Evolutionary conservation across 2,888 invertebrate genomes (phyloP).

Genomic region (Cryptus armator): DNA sequence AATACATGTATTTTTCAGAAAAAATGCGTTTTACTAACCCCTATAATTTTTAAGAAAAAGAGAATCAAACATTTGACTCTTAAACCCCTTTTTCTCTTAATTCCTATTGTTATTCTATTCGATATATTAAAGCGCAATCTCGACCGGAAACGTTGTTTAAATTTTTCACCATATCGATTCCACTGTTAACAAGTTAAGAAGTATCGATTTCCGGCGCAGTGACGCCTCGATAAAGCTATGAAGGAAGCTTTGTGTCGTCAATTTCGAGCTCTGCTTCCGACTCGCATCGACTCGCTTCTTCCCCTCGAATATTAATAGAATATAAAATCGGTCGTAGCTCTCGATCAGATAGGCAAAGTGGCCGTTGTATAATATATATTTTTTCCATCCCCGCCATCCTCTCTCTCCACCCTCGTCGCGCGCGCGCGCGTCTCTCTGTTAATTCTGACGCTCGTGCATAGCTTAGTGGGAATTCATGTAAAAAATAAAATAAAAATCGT

Average conservation of each 20-base stretch:
- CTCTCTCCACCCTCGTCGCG: not conserved
- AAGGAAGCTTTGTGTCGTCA: not conserved
- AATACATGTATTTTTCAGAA: too few relatives aligned
- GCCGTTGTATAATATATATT: constrained; percentile 16
- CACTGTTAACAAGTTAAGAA: too few relatives aligned
- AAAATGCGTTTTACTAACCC: too few relatives aligned
- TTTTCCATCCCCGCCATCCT: not conserved
- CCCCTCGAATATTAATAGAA: constrained; percentile 5
- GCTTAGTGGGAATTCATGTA: constrained; percentile 9
- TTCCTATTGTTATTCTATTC: too few relatives aligned
- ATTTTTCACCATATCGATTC: too few relatives aligned
- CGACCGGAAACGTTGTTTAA: too few relatives aligned
- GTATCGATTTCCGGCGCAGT: too few relatives aligned
- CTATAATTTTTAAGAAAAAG: too few relatives aligned
- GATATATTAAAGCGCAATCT: too few relatives aligned
- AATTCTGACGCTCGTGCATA: constrained; percentile 37
- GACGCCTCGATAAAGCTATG: too few relatives aligned
- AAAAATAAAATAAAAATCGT: constrained; percentile 1
- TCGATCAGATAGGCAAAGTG: constrained; percentile 40
- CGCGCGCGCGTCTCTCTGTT: not conserved
- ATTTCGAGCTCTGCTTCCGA: not conserved
- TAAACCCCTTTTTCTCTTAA: too few relatives aligned
- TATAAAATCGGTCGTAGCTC: constrained; percentile 11
- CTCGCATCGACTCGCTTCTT: not conserved
- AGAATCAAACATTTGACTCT: too few relatives aligned